Evolutionary conservation across 2,113 vertebrate genomes (phyloP).

Genomic region (Syrrhaptes paradoxus): DNA sequence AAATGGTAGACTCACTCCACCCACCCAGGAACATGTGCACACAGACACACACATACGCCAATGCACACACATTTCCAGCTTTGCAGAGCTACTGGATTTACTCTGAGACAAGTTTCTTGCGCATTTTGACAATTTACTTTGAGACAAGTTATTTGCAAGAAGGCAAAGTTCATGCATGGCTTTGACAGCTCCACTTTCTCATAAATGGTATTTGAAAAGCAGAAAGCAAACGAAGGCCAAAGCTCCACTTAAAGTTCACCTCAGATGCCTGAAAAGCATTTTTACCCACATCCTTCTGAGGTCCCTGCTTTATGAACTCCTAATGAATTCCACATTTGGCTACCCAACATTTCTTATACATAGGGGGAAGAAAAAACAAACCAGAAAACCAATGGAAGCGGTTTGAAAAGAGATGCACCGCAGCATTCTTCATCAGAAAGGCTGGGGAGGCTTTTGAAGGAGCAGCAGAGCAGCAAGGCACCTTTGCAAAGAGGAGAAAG

Average conservation of each 20-base stretch:
- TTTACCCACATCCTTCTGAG: conserved; percentile 58
- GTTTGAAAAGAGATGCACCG: conserved; percentile 35
- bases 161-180: conserved; percentile 54
- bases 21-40: not conserved
- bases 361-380: conserved; percentile 61
- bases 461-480: not conserved
- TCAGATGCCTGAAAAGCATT: conserved; percentile 59
- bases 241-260: conserved; percentile 46
- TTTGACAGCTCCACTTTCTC: conserved; percentile 68
- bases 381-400: not conserved
- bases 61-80: not conserved
- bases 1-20: not conserved
- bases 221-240: conserved; percentile 33
- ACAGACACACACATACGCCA: not conserved
- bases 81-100: conserved; percentile 42
- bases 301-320: conserved; percentile 53
- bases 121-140: conserved; percentile 41
- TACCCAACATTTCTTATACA: conserved; percentile 33
- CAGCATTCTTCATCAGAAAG: not conserved
- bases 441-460: not conserved
- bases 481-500: not conserved
- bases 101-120: conserved; percentile 31
- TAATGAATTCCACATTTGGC: conserved; percentile 53
- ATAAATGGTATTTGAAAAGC: conserved; percentile 60
- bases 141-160: conserved; percentile 42